These are phyloP conservation scores for Phalanger gymnotis DNA, from an alignment of 2,797 vertebrate genomes.

Conservation along the genomic window DNA sequence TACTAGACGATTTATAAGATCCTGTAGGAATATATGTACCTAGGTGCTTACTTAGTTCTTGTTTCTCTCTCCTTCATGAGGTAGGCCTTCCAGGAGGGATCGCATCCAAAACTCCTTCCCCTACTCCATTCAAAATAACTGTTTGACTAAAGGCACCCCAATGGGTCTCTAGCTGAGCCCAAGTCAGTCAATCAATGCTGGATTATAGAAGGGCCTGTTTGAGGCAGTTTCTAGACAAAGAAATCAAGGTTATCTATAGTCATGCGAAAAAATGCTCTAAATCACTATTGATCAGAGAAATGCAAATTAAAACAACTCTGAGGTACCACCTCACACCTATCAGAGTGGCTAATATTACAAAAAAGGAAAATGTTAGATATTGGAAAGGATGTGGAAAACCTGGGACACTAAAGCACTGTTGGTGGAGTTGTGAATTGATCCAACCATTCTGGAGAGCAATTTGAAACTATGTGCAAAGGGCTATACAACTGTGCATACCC, in stretches of 20 bases:
- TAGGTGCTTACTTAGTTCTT: neutral
- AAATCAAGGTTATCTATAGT: neutral
- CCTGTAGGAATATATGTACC: neutral
- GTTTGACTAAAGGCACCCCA: neutral
- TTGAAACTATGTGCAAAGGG: neutral
- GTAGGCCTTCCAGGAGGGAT: neutral
- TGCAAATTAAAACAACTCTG: neutral
- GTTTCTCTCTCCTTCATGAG: neutral
- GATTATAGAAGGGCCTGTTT: constrained; percentile 44
- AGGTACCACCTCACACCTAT: neutral
- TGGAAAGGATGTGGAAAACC: neutral
- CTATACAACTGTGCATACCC: neutral
- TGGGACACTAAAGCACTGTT: neutral
- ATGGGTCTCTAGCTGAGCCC: neutral
- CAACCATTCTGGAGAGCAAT: neutral
- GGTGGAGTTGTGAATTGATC: neutral
- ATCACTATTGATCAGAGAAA: neutral
- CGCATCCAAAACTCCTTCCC: neutral
- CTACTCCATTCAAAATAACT: too few relatives aligned
- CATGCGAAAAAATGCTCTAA: neutral
- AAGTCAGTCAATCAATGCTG: constrained; percentile 12
- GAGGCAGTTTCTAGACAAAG: neutral
- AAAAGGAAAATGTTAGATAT: neutral
- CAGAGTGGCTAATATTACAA: neutral
- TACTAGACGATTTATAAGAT: neutral